These are phyloP conservation scores for Thymallus thymallus DNA, from an alignment of 2,113 vertebrate genomes.

Conservation along the genomic window DNA sequence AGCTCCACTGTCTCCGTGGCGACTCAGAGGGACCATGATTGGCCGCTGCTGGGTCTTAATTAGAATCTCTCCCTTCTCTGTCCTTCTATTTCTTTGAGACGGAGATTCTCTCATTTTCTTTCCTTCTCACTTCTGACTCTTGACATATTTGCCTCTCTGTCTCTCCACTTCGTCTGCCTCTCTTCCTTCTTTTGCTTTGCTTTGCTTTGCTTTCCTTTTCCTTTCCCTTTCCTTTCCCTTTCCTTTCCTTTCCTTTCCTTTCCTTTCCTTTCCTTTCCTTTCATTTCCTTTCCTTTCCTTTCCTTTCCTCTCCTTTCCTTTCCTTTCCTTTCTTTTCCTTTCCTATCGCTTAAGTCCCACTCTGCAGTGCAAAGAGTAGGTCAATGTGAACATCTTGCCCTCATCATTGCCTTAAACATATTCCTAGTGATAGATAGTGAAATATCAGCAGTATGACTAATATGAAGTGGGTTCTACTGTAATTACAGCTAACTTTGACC, in stretches of 20 bases:
- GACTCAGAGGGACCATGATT: conserved; percentile 20
- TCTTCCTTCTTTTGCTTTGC: not conserved
- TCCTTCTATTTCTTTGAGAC: not conserved
- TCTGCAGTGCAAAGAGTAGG: not conserved
- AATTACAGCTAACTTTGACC: conserved; percentile 6
- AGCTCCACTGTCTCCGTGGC: conserved; percentile 15
- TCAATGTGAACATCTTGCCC: not conserved
- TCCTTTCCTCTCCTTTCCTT: not conserved
- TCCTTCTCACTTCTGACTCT: not conserved
- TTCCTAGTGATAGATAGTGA: not conserved
- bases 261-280: not conserved
- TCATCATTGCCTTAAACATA: conserved; percentile 10
- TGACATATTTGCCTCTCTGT: not conserved
- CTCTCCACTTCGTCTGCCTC: not conserved
- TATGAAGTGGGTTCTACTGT: not conserved
- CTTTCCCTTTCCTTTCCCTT: not conserved
- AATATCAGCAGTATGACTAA: conserved; percentile 12
- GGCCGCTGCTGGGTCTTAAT: conserved; percentile 17
- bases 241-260: not conserved
- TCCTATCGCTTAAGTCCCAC: not conserved
- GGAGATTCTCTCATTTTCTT: not conserved
- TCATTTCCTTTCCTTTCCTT: conserved; percentile 1
- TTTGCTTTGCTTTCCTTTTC: conserved; percentile 16
- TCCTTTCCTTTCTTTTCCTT: not conserved
- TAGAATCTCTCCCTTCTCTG: not conserved